Conservation (phyloP, 2,113 vertebrate genomes). For the Syngnathoides biaculeatus region DNA sequence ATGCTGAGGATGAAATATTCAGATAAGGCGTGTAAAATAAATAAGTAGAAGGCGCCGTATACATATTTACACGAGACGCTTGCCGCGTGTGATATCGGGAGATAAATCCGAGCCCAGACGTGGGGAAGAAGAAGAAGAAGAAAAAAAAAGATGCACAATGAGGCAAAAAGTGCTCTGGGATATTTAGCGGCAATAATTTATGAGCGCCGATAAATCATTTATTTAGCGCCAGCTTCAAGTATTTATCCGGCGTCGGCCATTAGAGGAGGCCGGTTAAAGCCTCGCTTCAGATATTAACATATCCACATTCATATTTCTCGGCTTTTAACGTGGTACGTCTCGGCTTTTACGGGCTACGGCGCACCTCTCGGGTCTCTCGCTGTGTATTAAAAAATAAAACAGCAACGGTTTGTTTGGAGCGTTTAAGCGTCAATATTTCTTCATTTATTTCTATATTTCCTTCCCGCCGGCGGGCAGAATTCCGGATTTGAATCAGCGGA, state of each 20-base stretch:
- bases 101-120: slow-evolving; percentile 74
- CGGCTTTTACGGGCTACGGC: slow-evolving; percentile 60
- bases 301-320: neutral
- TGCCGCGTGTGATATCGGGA: slow-evolving; percentile 67
- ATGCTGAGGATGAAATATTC: slow-evolving; percentile 76
- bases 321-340: neutral
- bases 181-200: slow-evolving; percentile 77
- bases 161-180: slow-evolving; percentile 76
- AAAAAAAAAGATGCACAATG: slow-evolving; percentile 73
- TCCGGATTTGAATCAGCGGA: neutral
- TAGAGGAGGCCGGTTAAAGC: slow-evolving; percentile 33
- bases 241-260: slow-evolving; percentile 73
- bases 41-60: slow-evolving; percentile 76
- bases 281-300: slow-evolving; percentile 6
- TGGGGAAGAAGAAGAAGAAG: slow-evolving; percentile 7
- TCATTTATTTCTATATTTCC: neutral
- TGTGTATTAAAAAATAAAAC: slow-evolving; percentile 56
- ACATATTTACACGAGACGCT: slow-evolving; percentile 77
- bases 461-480: neutral
- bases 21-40: slow-evolving; percentile 77
- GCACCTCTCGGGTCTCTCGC: slow-evolving; percentile 53
- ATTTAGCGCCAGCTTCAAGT: slow-evolving; percentile 68
- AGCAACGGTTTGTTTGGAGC: slow-evolving; percentile 63
- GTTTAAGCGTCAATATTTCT: slow-evolving; percentile 71
- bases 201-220: slow-evolving; percentile 76